Conservation (phyloP, 1,140 invertebrate genomes). For the Papilio dardanus region DNA sequence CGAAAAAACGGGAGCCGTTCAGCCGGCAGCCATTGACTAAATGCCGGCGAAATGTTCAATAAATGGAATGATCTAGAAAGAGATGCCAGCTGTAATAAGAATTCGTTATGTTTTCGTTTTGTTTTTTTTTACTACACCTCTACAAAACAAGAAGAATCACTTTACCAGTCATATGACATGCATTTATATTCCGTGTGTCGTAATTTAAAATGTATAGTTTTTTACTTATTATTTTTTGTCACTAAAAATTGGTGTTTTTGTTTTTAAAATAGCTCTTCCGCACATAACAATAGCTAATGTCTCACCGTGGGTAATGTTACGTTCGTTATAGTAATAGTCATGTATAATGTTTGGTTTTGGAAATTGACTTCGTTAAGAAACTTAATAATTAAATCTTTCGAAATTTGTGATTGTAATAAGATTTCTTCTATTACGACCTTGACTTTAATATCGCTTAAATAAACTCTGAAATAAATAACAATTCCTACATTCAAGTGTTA, state of each 20-base stretch:
- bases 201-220: not conserved
- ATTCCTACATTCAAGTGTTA: not conserved
- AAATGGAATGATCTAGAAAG: constrained; percentile 1
- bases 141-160: not conserved
- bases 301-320: constrained; percentile 10
- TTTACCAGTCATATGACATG: not conserved
- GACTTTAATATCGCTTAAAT: not conserved
- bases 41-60: constrained; percentile 13
- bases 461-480: not conserved
- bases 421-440: not conserved
- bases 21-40: constrained; percentile 45
- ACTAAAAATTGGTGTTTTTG: not conserved
- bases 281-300: constrained; percentile 1
- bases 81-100: not conserved
- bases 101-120: not conserved
- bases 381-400: not conserved
- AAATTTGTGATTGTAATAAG: not conserved
- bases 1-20: constrained; percentile 55
- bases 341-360: not conserved
- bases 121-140: not conserved
- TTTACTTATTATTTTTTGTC: not conserved
- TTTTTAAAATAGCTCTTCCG: not conserved
- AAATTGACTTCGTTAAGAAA: not conserved
- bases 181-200: not conserved
- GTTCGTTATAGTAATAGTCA: not conserved